phyloP scores from a whole-genome alignment of 1,140 invertebrate genomes.

The Aphelinus certus region DNA sequence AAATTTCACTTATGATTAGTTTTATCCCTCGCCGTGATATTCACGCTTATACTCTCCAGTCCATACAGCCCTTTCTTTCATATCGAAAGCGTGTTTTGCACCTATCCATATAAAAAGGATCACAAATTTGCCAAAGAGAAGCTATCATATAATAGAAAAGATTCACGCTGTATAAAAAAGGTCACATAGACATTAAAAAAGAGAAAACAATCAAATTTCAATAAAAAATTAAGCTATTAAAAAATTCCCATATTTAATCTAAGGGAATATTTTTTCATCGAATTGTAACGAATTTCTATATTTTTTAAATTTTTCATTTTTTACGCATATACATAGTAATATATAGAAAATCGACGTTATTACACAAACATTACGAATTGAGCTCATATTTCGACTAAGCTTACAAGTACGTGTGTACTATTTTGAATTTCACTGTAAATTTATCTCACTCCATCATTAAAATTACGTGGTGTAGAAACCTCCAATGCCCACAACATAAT shows the following conservation, averaged over 20 bases:
- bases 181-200: slow-evolving; percentile 25
- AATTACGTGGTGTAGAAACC: slow-evolving; percentile 15
- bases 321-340: slow-evolving; percentile 26
- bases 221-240: slow-evolving; percentile 25
- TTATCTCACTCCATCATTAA: not conserved
- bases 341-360: slow-evolving; percentile 29
- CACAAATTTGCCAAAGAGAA: slow-evolving; percentile 29
- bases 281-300: slow-evolving; percentile 31
- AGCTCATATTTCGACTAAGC: not conserved
- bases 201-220: slow-evolving; percentile 15
- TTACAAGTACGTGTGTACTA: not conserved
- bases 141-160: slow-evolving; percentile 30
- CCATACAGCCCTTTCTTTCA: slow-evolving; percentile 9
- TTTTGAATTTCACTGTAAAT: not conserved
- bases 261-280: not conserved
- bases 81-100: slow-evolving; percentile 17
- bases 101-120: slow-evolving; percentile 33
- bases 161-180: slow-evolving; percentile 31
- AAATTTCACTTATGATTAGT: not conserved
- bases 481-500: slow-evolving; percentile 14
- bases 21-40: not conserved
- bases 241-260: not conserved
- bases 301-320: slow-evolving; percentile 17
- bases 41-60: not conserved
- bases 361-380: not conserved